These are phyloP conservation scores for Nyctereutes procyonoides DNA, from an alignment of 2,113 vertebrate genomes.

Conservation along the genomic window DNA sequence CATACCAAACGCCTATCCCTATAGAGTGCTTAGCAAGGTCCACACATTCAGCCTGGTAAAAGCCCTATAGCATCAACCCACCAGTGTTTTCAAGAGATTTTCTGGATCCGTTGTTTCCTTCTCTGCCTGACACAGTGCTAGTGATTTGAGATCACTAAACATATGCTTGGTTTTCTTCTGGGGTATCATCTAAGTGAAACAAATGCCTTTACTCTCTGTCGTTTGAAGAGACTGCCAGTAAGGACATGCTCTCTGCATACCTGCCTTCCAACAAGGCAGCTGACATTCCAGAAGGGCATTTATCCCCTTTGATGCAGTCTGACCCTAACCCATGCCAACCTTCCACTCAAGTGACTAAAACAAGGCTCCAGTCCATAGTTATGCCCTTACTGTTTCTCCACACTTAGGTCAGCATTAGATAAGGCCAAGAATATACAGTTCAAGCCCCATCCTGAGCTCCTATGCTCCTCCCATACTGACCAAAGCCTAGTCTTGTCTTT, in stretches of 20 bases:
- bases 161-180: not conserved
- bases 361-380: not conserved
- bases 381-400: not conserved
- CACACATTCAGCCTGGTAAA: not conserved
- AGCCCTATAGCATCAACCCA: not conserved
- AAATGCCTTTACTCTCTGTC: not conserved
- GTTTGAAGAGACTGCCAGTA: not conserved
- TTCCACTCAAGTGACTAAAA: not conserved
- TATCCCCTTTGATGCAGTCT: not conserved
- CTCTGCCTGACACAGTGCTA: not conserved
- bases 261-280: not conserved
- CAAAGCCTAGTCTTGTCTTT: not conserved
- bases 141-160: not conserved
- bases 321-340: not conserved
- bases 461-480: not conserved
- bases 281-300: not conserved
- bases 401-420: not conserved
- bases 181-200: not conserved
- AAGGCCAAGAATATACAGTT: not conserved
- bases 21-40: not conserved
- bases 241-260: not conserved
- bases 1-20: not conserved
- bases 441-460: rapidly evolving
- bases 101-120: not conserved
- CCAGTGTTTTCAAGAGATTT: not conserved